Percentiles rank a stretch among this genome's conserved stretches.
Conservation (phyloP, 2,888 invertebrate genomes). For the Agrochola lota region DNA sequence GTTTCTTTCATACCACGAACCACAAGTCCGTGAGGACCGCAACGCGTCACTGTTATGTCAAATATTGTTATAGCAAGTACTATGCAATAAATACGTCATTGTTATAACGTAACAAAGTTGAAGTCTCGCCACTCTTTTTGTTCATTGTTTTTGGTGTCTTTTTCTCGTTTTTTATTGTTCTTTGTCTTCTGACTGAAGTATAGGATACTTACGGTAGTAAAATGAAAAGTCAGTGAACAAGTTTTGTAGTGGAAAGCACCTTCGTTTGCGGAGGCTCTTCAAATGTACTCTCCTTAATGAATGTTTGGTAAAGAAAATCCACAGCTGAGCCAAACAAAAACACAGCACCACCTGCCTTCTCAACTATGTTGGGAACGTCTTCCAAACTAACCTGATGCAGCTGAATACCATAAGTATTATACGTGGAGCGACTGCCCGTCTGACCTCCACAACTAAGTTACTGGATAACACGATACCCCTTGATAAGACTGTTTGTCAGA, state of each 20-base stretch:
- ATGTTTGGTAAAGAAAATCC: background rate
- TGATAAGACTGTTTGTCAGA: no score
- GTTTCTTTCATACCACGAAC: slow-evolving; percentile 42
- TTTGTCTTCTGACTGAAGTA: slow-evolving; percentile 2
- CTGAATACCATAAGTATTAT: no score
- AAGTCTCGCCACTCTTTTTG: background rate
- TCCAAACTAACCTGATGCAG: no score
- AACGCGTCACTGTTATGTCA: slow-evolving; percentile 39
- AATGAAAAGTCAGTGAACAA: slow-evolving; percentile 20
- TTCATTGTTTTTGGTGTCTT: background rate
- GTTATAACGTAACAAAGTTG: slow-evolving; percentile 5
- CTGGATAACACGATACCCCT: no score
- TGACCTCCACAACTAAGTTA: no score
- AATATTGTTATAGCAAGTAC: slow-evolving; percentile 41
- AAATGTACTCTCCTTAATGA: background rate
- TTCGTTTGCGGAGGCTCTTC: slow-evolving; percentile 5
- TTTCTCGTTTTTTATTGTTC: background rate
- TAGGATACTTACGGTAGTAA: no score
- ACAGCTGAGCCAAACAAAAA: background rate
- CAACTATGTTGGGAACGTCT: no score
- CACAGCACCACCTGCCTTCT: no score
- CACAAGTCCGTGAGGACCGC: slow-evolving; percentile 27
- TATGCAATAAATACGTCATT: background rate
- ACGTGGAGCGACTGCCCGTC: no score
- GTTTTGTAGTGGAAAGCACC: no score